A percentile compares a stretch with the other conserved stretches of the same genome.
Conservation (phyloP, 2,888 invertebrate genomes). For the Protula sp. region DNA sequence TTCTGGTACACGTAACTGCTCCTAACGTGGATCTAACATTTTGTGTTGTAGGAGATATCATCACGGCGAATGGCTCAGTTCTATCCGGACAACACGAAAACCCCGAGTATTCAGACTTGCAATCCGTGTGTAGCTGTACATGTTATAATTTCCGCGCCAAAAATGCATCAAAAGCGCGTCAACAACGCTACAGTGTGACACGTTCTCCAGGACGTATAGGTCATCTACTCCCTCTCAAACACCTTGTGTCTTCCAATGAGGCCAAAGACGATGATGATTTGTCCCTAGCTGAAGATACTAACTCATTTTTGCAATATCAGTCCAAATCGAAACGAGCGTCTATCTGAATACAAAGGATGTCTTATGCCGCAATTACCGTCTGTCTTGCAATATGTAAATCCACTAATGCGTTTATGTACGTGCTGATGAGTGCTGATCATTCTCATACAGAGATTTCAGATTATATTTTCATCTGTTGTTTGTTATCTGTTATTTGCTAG, state of each 20-base stretch:
- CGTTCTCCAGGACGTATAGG: constrained; percentile 59
- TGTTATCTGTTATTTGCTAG: no score
- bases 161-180: background rate
- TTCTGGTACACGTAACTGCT: no score
- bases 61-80: constrained; percentile 58
- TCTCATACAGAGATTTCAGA: no score
- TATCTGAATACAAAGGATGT: no score
- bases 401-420: no score
- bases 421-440: no score
- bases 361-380: no score
- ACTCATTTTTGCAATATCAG: constrained; percentile 27
- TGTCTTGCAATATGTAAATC: no score
- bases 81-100: constrained; percentile 55
- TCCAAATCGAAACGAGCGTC: background rate
- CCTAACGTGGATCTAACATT: no score
- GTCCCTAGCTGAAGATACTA: constrained; percentile 28
- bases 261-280: constrained; percentile 9
- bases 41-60: constrained; percentile 61
- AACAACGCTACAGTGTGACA: constrained; percentile 56
- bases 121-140: constrained; percentile 79
- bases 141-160: constrained; percentile 60
- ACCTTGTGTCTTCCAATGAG: constrained; percentile 18
- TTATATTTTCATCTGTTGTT: no score
- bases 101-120: constrained; percentile 63
- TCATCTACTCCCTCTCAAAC: constrained; percentile 56